These are phyloP conservation scores for Amiota mariae DNA, from an alignment of 2,888 invertebrate species.

Conservation along the genomic window DNA sequence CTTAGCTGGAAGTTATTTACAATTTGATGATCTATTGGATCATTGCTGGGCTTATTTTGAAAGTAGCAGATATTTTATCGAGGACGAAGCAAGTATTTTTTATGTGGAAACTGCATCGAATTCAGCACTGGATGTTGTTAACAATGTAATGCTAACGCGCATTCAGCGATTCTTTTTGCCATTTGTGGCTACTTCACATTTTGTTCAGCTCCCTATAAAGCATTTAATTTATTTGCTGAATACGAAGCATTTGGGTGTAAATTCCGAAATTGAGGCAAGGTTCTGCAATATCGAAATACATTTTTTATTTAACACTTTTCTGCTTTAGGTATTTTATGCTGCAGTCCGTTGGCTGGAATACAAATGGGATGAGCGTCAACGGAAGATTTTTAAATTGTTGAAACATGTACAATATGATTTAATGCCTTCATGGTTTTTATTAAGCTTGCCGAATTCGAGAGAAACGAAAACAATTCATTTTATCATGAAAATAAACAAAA, in stretches of 20 bases:
- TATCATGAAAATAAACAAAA: slow-evolving; percentile 82
- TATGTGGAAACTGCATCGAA: slow-evolving; percentile 74
- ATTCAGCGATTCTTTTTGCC: slow-evolving; percentile 85
- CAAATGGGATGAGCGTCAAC: slow-evolving; percentile 79
- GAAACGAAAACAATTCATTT: slow-evolving; percentile 49
- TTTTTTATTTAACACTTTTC: neutral
- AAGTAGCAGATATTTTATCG: slow-evolving; percentile 80
- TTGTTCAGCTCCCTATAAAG: slow-evolving; percentile 78
- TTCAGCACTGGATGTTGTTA: slow-evolving; percentile 67
- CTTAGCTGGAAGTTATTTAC: slow-evolving; percentile 60
- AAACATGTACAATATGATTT: slow-evolving; percentile 83
- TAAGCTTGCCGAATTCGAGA: slow-evolving; percentile 77
- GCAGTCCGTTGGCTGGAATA: slow-evolving; percentile 85
- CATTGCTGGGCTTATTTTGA: slow-evolving; percentile 83
- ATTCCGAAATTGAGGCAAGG: slow-evolving; percentile 76
- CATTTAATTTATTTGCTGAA: slow-evolving; percentile 80
- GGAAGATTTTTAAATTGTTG: slow-evolving; percentile 77
- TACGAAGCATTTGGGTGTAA: slow-evolving; percentile 83
- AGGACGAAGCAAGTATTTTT: slow-evolving; percentile 75
- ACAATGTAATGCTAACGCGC: slow-evolving; percentile 76
- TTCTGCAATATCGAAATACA: neutral
- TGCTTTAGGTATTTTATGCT: slow-evolving; percentile 80
- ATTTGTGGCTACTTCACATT: slow-evolving; percentile 83
- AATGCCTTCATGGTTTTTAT: slow-evolving; percentile 85
- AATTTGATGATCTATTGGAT: slow-evolving; percentile 54